Base-by-base conservation (phyloP, 1,140 invertebrate species). In the Drosophila pruinosa region DNA sequence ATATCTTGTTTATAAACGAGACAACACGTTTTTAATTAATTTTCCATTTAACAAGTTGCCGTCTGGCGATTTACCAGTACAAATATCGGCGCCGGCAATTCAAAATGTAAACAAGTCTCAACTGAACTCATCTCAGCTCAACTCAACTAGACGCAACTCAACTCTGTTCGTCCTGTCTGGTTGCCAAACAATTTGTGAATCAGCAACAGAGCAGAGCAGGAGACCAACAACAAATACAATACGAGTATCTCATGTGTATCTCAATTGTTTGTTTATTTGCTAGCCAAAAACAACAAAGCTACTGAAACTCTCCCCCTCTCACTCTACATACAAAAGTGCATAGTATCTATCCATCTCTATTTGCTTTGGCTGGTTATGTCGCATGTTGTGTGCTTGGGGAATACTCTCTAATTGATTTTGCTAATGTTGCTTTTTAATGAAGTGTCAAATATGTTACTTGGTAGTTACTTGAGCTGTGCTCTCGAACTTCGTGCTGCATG, bases 361-460 rank as follows among this genome's bases (percentile, higher is more conserved):
- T 65, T 71, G 34, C 45, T 56, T 57, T 70, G 38, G 24, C 59
- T 31, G 59, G 59, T 64, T 73, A 48, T 56, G 65, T 36, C 54
- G 47, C 52, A 53, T 67, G 59, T 26, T 58, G 57, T 68, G 68
- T 70, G 73, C 76, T 73, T 65, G 67, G 80, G 80, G 80, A 83
- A 78, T 86, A 77, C 54, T 61, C 73, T 67, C 76, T 86, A 85
- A 85, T 85, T 85, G 80, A 85, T 85, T 85, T 85, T 85, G 80
- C 76, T 85, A 85, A 86, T 85, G 81, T 81, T 85, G 81, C 81
- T 81, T 85, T 85, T 85, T 85, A 85, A 85, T 85, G 80, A 85
- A 86, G 80, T 85, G 80, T 85, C 80, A 85, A 86, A 85, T 86
- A 63, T 85, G 73, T 62, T 72, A 45, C 61, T 74, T 53, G 68